phyloP scores from a whole-genome alignment of 2,888 invertebrate genomes.

The Melinopterus prodromus region DNA sequence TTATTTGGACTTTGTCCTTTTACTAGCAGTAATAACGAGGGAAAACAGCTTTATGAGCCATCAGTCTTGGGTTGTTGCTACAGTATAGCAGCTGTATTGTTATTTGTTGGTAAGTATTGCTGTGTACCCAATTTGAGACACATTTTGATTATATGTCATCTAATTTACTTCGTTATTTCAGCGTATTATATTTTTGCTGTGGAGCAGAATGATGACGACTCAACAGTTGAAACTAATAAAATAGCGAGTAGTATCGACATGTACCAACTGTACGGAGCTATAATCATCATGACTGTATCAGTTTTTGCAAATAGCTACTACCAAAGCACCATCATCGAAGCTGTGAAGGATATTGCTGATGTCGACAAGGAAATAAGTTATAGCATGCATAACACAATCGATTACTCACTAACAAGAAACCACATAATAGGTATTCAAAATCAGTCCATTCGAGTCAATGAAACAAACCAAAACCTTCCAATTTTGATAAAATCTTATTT shows the following conservation, averaged over 20 bases:
- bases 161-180: constrained; percentile 24
- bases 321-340: constrained; percentile 34
- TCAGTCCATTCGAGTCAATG: no score
- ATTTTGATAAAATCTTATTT: no score
- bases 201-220: constrained; percentile 13
- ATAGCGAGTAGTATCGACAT: constrained; percentile 38
- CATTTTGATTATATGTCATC: background rate
- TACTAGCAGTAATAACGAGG: constrained; percentile 21
- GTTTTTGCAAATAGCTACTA: constrained; percentile 34
- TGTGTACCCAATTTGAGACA: background rate
- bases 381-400: constrained; percentile 21
- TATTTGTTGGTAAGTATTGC: constrained; percentile 36
- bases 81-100: constrained; percentile 29
- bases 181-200: constrained; percentile 38
- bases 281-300: constrained; percentile 33
- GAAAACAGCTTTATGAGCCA: constrained; percentile 26
- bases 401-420: constrained; percentile 35
- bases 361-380: constrained; percentile 29
- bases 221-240: constrained; percentile 30
- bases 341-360: constrained; percentile 31
- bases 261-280: constrained; percentile 39
- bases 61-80: constrained; percentile 34
- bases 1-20: constrained; percentile 37
- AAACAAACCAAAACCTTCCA: no score
- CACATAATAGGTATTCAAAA: constrained; percentile 27